A percentile compares a stretch with the other conserved stretches of the same genome.
phyloP scores from a whole-genome alignment of 2,888 invertebrate genomes.

The Heteropelma amictum region DNA sequence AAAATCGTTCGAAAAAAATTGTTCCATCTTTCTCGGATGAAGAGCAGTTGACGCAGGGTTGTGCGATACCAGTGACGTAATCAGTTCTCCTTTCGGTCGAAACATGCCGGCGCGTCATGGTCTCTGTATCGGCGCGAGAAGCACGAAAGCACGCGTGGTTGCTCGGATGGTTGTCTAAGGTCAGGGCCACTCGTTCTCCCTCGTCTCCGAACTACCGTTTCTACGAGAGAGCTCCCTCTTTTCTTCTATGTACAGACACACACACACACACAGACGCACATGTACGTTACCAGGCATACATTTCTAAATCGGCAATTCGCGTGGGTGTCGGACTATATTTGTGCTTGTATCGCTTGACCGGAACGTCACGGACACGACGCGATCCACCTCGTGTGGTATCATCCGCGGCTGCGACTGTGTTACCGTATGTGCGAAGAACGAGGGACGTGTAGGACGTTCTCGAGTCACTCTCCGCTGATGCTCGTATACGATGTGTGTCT shows the following conservation, averaged over 20 bases:
- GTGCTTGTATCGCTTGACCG: slow-evolving; percentile 26
- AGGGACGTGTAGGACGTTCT: slow-evolving; percentile 33
- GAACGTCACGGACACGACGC: slow-evolving; percentile 16
- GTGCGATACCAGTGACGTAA: slow-evolving; percentile 63
- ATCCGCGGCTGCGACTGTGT: no score
- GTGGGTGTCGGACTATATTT: slow-evolving; percentile 43
- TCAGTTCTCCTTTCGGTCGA: slow-evolving; percentile 51
- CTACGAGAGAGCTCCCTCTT: slow-evolving; percentile 27
- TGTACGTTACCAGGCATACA: slow-evolving; percentile 5
- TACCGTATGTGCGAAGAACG: slow-evolving; percentile 24
- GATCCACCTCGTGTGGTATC: slow-evolving; percentile 39
- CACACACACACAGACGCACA: no score
- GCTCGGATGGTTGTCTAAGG: slow-evolving; percentile 68
- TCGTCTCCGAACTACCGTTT: slow-evolving; percentile 53
- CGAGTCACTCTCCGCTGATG: slow-evolving; percentile 7
- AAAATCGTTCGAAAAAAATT: not conserved
- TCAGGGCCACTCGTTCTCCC: slow-evolving; percentile 66
- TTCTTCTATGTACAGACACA: slow-evolving; percentile 29
- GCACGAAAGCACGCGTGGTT: slow-evolving; percentile 44
- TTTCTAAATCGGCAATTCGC: no score
- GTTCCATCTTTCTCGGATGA: not conserved
- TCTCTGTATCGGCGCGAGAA: slow-evolving; percentile 29
- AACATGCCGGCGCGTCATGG: slow-evolving; percentile 59
- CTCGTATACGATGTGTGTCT: slow-evolving; percentile 13
- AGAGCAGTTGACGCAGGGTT: not conserved